Percentiles rank a stretch among this genome's conserved stretches.
Evolutionary conservation across 2,888 invertebrate species (phyloP).

Genomic region (Smittia sp.): DNA sequence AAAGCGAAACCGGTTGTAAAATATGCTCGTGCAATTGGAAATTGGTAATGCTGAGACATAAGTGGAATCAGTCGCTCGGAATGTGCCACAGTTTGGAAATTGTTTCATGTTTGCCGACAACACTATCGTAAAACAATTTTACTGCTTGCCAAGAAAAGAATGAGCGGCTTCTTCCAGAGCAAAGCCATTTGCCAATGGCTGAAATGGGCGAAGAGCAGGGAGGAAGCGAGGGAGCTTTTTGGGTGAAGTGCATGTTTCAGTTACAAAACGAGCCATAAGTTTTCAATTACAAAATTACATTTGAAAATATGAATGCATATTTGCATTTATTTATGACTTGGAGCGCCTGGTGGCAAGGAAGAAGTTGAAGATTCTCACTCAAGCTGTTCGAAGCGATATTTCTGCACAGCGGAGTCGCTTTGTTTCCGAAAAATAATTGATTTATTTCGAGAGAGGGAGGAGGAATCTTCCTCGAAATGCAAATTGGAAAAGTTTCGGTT

Average conservation of each 20-base stretch:
- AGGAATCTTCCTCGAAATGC: slow-evolving; percentile 17
- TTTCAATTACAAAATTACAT: slow-evolving; percentile 38
- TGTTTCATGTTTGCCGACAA: neutral
- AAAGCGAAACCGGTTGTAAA: neutral
- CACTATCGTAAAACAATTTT: neutral
- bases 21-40: neutral
- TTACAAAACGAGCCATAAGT: slow-evolving; percentile 24
- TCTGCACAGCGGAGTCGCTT: neutral
- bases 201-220: neutral
- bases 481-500: slow-evolving; percentile 35
- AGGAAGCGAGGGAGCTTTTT: neutral
- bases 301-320: slow-evolving; percentile 34
- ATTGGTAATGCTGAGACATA: neutral
- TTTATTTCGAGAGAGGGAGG: slow-evolving; percentile 6
- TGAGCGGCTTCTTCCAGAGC: no score
- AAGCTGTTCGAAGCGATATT: slow-evolving; percentile 4
- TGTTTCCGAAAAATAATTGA: neutral
- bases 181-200: neutral
- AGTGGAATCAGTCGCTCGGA: neutral
- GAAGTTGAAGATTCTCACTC: neutral
- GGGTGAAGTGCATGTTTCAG: slow-evolving; percentile 25
- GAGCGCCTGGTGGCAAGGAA: neutral
- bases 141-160: neutral
- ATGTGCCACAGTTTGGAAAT: neutral
- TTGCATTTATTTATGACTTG: slow-evolving; percentile 23